Evolutionary conservation across 2,113 vertebrate genomes (phyloP).

Genomic region (Origma solitaria): DNA sequence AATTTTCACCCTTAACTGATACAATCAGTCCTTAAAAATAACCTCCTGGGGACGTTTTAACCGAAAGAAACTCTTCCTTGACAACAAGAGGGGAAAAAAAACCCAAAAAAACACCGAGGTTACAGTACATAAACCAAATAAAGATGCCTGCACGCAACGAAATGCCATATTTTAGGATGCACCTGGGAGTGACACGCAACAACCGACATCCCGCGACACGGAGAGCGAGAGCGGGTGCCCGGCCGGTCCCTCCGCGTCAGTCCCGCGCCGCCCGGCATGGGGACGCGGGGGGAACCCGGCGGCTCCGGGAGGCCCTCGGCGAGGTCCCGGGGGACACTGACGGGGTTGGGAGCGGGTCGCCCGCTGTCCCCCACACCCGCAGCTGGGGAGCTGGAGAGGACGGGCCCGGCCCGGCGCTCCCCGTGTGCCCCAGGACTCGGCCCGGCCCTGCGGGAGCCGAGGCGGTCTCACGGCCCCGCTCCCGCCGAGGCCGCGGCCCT

Average conservation of each 20-base stretch:
- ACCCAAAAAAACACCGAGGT: fast-evolving
- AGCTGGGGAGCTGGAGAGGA: background rate
- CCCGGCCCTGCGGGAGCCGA: background rate
- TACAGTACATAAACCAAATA: fast-evolving
- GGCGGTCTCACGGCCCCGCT: background rate
- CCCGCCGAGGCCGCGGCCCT: background rate
- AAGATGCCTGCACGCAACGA: background rate
- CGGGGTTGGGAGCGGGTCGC: fast-evolving
- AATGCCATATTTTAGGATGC: background rate
- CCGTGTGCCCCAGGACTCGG: background rate
- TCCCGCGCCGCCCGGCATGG: background rate
- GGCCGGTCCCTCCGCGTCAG: background rate
- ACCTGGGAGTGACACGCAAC: background rate
- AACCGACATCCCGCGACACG: background rate
- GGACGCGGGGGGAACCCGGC: background rate
- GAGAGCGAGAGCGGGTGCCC: background rate
- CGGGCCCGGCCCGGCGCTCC: background rate
- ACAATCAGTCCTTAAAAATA: background rate
- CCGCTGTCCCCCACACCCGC: too few species aligned
- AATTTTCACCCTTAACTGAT: background rate
- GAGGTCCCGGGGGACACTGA: background rate
- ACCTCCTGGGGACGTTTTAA: background rate
- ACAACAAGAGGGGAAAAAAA: background rate
- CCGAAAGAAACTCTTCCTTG: background rate
- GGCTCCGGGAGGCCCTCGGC: background rate